Base-by-base conservation (phyloP, 2,888 invertebrate species). In the Chrysopilus asiliformis region DNA sequence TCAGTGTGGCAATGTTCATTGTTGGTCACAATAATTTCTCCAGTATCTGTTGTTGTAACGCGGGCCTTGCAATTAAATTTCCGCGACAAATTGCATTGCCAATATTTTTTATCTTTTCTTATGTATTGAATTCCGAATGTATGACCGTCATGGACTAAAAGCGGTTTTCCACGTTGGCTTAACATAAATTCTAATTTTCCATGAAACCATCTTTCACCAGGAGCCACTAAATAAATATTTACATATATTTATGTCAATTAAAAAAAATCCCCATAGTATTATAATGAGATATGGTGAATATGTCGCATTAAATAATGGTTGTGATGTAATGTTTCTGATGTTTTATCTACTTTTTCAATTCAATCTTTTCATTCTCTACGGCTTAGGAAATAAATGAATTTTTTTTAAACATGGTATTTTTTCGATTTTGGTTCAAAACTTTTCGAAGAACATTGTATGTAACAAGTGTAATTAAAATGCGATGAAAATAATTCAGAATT, bases 1-100 rank as follows among this genome's bases (percentile, higher is more conserved):
- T 64, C 64, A 4, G 60, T 57, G 43, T 69, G 70, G 30, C 56
- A 63, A 40, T 69, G 70, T 32, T 64, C 57, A 32, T 67, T 56
- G 41, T 61, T 65, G 3, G 63, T 55, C 2, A 60, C 59, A 26
- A 60, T 57, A 9, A 66, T 60, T 36, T 55, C 55, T 10, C 58
- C 58, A 2, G 58, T 56, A 15, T 57, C 58, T 9, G 60, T 60
- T 17, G 61, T 60, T 6, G 58, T 63, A 8, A 68, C 65, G 3
- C 65, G 58, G 2, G 67, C 66, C 41, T 61, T 66, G 45, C 67
- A 68, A 37, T 56, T 64, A 39, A 60, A 64, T 43, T 64, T 64
- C 12, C 64, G 56, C 19, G 64, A 64, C 34, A 64, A 49, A 51
- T 64, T 64, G 43, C 64, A 64, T 42, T 64, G 64, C 64, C 64